Base-by-base conservation (phyloP, 2,113 vertebrate genomes). In the Geococcyx californianus region DNA sequence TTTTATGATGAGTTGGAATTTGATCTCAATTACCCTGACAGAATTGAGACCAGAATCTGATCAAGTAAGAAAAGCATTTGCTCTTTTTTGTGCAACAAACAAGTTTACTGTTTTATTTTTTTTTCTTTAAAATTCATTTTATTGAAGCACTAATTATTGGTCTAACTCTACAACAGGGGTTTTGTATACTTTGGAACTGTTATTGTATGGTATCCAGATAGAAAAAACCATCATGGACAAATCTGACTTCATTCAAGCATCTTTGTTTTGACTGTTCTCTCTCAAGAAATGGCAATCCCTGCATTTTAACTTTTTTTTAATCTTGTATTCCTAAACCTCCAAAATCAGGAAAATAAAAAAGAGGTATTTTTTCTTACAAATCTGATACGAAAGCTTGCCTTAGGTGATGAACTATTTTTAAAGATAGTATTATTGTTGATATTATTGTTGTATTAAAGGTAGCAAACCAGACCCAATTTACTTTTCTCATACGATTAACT, bases 21-120 rank as follows among this genome's bases (percentile, higher is more conserved):
- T 79, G 83, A 93, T 90, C 90, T 94, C 90, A 80, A 67, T 94
- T 84, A 54, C 33, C 24, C 62, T 84, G 70, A 42, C 89, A 69
- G 69, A 93, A 81, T 3, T 0, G 3, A 73, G 58, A 82, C n/a
- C 49, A 51, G 45, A 72, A 69, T 64, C 79, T 69, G 88, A 90
- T 90, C 55, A 51, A 83, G 72, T 31, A 40, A 60, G 45, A 58
- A 64, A 69, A 38, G 3, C 15, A 2, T 31, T 66, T 51, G 20
- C 18, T 63, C 31, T 40, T 80, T 92, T 44, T 84, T 63, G 49
- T 77, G 44, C 28, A 17, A 63, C 13, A 8, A 49, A 44, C 28
- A 90, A 70, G 10, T 56, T 51, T 51, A 5, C 7, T 10, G 4
- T 20, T 68, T 49, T 79, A 31, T 59, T 67, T 28, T 28, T 29